Base-by-base conservation (phyloP, 2,113 vertebrate species). In the Gobiocypris rarus region DNA sequence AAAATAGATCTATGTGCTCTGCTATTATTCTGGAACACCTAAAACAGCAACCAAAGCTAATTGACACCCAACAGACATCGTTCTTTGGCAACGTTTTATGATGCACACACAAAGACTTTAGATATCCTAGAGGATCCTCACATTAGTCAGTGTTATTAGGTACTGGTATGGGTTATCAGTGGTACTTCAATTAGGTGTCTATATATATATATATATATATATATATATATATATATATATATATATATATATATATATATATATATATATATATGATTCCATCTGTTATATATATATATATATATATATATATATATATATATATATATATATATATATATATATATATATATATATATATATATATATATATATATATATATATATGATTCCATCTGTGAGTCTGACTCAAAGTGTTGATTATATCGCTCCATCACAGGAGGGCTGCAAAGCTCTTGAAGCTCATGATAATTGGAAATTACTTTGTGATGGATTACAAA, bases 381-480 rank as follows among this genome's bases (percentile, higher is more conserved):
- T 52, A 28, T 70, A 82, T 82, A 48, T 24, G 79, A 82, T 38
- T 52, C 3, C 19, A 69, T 67, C 9, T n/a, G 3, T 70, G 45
- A 38, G 3, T 69, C 19, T 69, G 19, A 54, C 50, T 70, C 5
- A 70, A 54, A 82, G 80, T 70, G 19, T 82, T 80, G 78, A 80
- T 67, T 80, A 67, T 48, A 65, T 28, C 41, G 50, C 77, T 80
- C 76, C 45, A 7, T 67, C 59, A 34, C 59, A 31, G 26, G 59
- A 80, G 24, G 78, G 11, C 78, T 80, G 41, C 31, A 45, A 63
- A 34, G 78, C 78, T 52, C 24, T 80, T 67, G 59, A 67, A 80
- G 43, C 43, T 80, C 59, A 75, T 75, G 73, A 75, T 14, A 79
- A 79, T 63, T 78, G 38, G 58, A 79, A 79, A 79, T 2, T n/a